phyloP scores from a whole-genome alignment of 1,140 invertebrate genomes.

The Lordiphosa stackelbergi region DNA sequence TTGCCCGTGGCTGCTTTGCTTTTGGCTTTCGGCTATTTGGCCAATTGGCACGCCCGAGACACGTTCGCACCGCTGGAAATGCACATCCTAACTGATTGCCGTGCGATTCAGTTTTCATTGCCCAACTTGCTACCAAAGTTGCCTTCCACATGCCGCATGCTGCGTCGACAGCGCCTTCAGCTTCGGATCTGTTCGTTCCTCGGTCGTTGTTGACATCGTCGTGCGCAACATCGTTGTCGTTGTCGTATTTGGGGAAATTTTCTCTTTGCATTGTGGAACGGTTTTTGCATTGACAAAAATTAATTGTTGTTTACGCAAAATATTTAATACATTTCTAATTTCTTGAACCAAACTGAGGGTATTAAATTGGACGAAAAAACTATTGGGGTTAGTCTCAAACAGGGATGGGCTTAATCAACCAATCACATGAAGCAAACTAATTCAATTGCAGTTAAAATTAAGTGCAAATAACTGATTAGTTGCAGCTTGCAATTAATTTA shows the following conservation, averaged over 20 bases:
- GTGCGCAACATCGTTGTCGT: constrained; percentile 8
- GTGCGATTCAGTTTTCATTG: constrained; percentile 13
- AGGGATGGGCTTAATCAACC: too few relatives aligned
- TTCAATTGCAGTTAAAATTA: too few relatives aligned
- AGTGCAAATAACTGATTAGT: too few relatives aligned
- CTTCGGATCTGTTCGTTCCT: constrained; percentile 23
- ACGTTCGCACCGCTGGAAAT: constrained; percentile 75
- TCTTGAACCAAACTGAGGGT: neutral
- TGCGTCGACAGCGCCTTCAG: neutral
- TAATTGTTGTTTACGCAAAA: neutral
- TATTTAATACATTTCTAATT: neutral
- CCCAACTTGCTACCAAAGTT: constrained; percentile 57
- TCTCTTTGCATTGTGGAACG: constrained; percentile 31
- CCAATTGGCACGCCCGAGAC: constrained; percentile 62
- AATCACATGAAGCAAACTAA: too few relatives aligned
- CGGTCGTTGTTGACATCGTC: constrained; percentile 1
- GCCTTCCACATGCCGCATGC: constrained; percentile 29
- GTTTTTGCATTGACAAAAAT: neutral
- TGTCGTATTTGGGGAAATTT: constrained; percentile 44
- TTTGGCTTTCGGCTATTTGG: constrained; percentile 15
- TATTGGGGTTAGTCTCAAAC: too few relatives aligned
- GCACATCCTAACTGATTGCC: constrained; percentile 74
- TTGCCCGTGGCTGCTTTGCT: constrained; percentile 27
- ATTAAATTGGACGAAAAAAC: too few relatives aligned
- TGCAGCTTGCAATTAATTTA: too few relatives aligned